phyloP scores from a whole-genome alignment of 2,797 vertebrate species.

The Lerista edwardsae region DNA sequence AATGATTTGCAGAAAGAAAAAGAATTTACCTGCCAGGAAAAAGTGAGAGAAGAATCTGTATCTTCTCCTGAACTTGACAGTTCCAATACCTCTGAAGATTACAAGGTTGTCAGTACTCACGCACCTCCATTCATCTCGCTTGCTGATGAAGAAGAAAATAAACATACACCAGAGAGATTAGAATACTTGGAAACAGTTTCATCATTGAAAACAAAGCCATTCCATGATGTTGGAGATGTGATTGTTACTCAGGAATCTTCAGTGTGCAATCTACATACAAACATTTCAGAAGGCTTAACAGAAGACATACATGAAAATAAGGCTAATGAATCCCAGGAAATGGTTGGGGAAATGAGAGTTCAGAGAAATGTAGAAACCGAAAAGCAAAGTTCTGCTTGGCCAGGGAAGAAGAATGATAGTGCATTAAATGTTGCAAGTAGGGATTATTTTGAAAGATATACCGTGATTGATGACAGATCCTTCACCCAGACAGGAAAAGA shows the following conservation, averaged over 20 bases:
- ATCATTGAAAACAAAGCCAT: slow-evolving; percentile 76
- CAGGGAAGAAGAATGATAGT: slow-evolving; percentile 47
- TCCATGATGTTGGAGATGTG: slow-evolving; percentile 39
- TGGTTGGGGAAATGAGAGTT: slow-evolving; percentile 32
- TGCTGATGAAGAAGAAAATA: slow-evolving; percentile 91
- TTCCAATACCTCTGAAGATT: slow-evolving; percentile 92
- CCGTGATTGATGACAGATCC: slow-evolving; percentile 85
- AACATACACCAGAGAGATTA: slow-evolving; percentile 87
- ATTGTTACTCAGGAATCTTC: slow-evolving; percentile 19
- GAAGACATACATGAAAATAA: slow-evolving; percentile 21
- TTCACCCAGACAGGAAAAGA: slow-evolving; percentile 63
- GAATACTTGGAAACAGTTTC: slow-evolving; percentile 87
- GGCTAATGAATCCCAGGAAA: slow-evolving; percentile 40
- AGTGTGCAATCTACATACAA: slow-evolving; percentile 37
- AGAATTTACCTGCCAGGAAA: slow-evolving; percentile 27
- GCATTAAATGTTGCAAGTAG: slow-evolving; percentile 70
- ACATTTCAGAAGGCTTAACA: slow-evolving; percentile 44
- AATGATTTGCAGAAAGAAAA: slow-evolving; percentile 42
- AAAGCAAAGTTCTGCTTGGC: slow-evolving; percentile 51
- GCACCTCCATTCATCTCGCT: slow-evolving; percentile 88
- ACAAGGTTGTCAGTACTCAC: slow-evolving; percentile 93
- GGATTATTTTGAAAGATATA: slow-evolving; percentile 96
- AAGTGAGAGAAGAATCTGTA: slow-evolving; percentile 51
- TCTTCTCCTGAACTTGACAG: slow-evolving; percentile 71
- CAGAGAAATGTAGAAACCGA: slow-evolving; percentile 65